Evolutionary conservation across 1,140 invertebrate genomes (phyloP).

Genomic region (Mizuhopecten yessoensis): DNA sequence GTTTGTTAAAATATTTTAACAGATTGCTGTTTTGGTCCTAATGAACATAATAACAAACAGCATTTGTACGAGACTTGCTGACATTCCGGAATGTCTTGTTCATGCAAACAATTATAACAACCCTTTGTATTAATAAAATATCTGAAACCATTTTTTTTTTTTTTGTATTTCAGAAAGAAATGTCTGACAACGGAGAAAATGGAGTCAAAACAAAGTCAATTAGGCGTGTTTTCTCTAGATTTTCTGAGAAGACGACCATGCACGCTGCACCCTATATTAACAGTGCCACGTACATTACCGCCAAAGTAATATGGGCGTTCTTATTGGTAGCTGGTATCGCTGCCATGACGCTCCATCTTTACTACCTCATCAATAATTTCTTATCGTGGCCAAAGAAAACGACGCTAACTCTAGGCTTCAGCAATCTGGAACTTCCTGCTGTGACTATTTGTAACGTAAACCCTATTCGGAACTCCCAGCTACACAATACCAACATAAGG

Average conservation of each 20-base stretch:
- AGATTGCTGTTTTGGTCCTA: too few relatives aligned
- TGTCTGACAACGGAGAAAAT: background rate
- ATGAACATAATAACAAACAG: too few relatives aligned
- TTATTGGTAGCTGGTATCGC: slow-evolving; percentile 49
- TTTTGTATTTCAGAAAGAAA: background rate
- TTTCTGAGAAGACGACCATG: slow-evolving; percentile 67
- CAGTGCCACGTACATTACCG: slow-evolving; percentile 42
- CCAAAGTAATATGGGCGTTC: slow-evolving; percentile 57
- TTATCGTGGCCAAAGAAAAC: slow-evolving; percentile 58
- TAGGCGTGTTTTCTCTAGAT: slow-evolving; percentile 12
- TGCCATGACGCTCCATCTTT: slow-evolving; percentile 62
- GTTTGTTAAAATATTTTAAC: too few relatives aligned
- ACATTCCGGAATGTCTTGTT: too few relatives aligned
- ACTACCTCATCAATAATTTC: slow-evolving; percentile 58
- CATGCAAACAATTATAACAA: too few relatives aligned
- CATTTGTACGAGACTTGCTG: too few relatives aligned
- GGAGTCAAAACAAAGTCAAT: slow-evolving; percentile 47
- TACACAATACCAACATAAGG: background rate
- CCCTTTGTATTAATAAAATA: background rate
- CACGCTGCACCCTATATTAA: slow-evolving; percentile 63
- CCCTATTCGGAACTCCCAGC: slow-evolving; percentile 56
- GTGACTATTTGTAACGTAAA: slow-evolving; percentile 76
- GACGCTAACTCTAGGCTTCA: slow-evolving; percentile 41
- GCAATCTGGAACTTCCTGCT: slow-evolving; percentile 68
- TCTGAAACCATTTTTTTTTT: background rate